A percentile compares a stretch with the other conserved stretches of the same genome.
These are phyloP conservation scores for Drosophila suboccidentalis DNA, from an alignment of 2,888 invertebrate species.

Conservation along the genomic window DNA sequence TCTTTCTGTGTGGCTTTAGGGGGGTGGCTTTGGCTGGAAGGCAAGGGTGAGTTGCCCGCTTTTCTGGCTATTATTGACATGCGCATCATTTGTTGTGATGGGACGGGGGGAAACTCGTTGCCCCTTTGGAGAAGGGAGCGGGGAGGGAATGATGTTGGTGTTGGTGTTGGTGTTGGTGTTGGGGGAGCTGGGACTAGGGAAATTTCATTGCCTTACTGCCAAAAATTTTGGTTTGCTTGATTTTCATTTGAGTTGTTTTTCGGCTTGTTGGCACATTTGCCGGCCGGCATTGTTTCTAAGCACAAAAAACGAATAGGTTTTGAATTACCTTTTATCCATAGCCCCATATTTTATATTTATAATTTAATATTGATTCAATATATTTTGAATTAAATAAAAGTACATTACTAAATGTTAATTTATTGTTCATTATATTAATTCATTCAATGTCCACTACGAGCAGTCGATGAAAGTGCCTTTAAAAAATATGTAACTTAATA, in stretches of 20 bases:
- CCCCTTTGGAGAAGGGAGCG: neutral
- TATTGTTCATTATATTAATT: no score
- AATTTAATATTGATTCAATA: neutral
- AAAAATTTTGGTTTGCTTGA: constrained; percentile 51
- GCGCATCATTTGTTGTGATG: constrained; percentile 61
- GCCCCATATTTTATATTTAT: neutral
- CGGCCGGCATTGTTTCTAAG: constrained; percentile 50
- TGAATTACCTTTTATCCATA: neutral
- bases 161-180: neutral
- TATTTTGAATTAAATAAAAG: no score
- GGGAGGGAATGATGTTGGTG: no score
- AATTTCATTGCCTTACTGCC: constrained; percentile 42
- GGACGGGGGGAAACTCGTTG: neutral
- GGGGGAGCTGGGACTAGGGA: neutral
- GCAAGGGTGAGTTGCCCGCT: constrained; percentile 56
- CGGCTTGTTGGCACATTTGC: constrained; percentile 1
- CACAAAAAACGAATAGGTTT: neutral
- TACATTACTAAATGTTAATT: no score
- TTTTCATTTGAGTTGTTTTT: constrained; percentile 41
- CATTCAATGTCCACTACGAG: no score
- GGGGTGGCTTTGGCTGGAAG: constrained; percentile 21
- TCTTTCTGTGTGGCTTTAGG: constrained; percentile 1
- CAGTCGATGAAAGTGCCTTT: no score
- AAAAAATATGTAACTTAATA: no score
- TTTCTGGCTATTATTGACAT: constrained; percentile 54